These are phyloP conservation scores for Phalloptychus januarius DNA, from an alignment of 2,797 vertebrate species.

Conservation along the genomic window DNA sequence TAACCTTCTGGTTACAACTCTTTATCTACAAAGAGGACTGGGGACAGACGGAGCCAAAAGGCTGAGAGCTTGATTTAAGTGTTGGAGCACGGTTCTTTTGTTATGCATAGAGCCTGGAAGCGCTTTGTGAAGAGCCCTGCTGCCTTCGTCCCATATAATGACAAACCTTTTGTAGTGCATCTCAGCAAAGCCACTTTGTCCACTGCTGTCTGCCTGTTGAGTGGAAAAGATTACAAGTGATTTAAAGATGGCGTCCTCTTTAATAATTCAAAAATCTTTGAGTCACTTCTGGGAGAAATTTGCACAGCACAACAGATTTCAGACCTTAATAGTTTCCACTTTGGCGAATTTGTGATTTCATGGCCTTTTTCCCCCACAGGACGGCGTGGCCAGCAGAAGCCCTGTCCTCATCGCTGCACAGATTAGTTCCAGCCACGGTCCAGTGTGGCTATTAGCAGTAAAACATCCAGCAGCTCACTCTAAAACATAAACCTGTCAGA, in stretches of 20 bases:
- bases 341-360: slow-evolving; percentile 54
- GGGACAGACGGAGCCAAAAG: slow-evolving; percentile 1
- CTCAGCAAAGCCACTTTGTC: slow-evolving; percentile 1
- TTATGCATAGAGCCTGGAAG: slow-evolving; percentile 3
- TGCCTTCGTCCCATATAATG: slow-evolving; percentile 18
- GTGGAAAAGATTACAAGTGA: slow-evolving; percentile 20
- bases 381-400: slow-evolving; percentile 28
- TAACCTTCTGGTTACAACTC: background rate
- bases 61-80: slow-evolving; percentile 2
- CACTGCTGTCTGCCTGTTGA: slow-evolving; percentile 1
- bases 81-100: background rate
- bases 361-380: slow-evolving; percentile 34
- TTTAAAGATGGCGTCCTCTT: slow-evolving; percentile 8
- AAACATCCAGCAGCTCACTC: slow-evolving; percentile 46
- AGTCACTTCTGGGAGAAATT: slow-evolving; percentile 28
- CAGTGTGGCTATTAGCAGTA: slow-evolving; percentile 16
- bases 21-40: background rate
- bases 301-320: slow-evolving; percentile 37
- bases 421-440: slow-evolving; percentile 43
- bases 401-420: slow-evolving; percentile 32
- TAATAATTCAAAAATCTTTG: slow-evolving; percentile 44
- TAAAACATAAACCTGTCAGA: slow-evolving; percentile 29
- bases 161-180: slow-evolving; percentile 12
- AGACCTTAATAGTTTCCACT: slow-evolving; percentile 50
- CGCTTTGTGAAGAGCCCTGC: background rate